Evolutionary conservation across 2,797 vertebrate species (phyloP).

Genomic region (Siniperca scherzeri): DNA sequence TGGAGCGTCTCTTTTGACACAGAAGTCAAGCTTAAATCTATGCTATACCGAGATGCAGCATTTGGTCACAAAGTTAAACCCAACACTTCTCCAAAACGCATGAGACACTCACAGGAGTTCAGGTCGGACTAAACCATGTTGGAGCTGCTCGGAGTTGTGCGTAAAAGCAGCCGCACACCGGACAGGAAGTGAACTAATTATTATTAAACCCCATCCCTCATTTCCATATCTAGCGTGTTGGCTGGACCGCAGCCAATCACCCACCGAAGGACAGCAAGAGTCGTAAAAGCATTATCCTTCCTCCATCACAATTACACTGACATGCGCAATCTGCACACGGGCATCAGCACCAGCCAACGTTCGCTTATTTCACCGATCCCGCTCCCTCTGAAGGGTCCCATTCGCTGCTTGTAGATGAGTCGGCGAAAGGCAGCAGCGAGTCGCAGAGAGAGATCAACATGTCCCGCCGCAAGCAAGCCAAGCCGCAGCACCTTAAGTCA

Average conservation of each 20-base stretch:
- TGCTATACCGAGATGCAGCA: not conserved
- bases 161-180: constrained; percentile 80
- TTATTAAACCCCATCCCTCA: constrained; percentile 90
- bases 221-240: constrained; percentile 92
- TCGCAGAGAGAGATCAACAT: constrained; percentile 89
- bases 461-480: constrained; percentile 99
- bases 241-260: constrained; percentile 93
- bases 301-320: constrained; percentile 93
- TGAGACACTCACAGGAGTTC: constrained; percentile 27
- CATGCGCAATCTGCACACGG: constrained; percentile 93
- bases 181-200: constrained; percentile 88
- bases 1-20: constrained; percentile 14
- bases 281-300: constrained; percentile 91
- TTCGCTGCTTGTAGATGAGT: constrained; percentile 87
- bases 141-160: constrained; percentile 66
- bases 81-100: constrained; percentile 22
- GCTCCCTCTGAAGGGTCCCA: constrained; percentile 79
- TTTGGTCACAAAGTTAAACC: constrained; percentile 26
- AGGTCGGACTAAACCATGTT: constrained; percentile 62
- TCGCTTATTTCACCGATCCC: constrained; percentile 83
- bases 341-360: constrained; percentile 83
- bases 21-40: not conserved
- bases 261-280: constrained; percentile 87
- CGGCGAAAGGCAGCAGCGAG: constrained; percentile 85
- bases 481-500: constrained; percentile 95